Percentiles rank a stretch among this genome's conserved stretches.
phyloP scores from a whole-genome alignment of 2,888 invertebrate genomes.

The Eupithecia subfuscata region DNA sequence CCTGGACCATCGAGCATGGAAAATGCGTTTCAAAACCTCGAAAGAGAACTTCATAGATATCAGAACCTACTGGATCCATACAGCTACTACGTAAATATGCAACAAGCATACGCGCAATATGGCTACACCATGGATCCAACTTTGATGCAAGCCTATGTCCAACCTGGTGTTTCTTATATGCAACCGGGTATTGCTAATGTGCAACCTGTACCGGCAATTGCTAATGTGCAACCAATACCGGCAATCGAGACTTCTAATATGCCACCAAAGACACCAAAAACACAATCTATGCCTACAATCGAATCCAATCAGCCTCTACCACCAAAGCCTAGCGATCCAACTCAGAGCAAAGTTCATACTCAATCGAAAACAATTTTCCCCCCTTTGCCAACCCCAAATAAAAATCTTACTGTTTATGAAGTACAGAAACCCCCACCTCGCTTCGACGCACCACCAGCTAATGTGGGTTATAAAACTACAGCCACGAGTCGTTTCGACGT shows the following conservation, averaged over 20 bases:
- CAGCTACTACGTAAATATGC: not conserved
- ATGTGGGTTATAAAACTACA: not conserved
- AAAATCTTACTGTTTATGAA: not conserved
- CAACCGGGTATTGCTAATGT: not conserved
- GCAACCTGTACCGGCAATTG: not conserved
- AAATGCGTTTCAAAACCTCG: not conserved
- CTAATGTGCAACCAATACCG: not conserved
- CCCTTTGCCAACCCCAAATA: not conserved
- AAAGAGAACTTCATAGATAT: not conserved
- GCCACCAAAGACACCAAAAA: not conserved
- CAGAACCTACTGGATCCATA: not conserved
- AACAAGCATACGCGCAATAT: conserved; percentile 3
- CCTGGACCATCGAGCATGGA: not conserved
- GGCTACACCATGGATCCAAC: not conserved
- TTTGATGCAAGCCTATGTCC: not conserved
- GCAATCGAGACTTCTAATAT: not conserved
- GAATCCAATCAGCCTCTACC: not conserved
- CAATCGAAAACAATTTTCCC: not conserved
- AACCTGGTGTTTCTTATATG: not conserved
- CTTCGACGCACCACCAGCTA: not conserved
- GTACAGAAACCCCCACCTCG: not conserved
- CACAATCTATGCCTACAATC: conserved; percentile 3
- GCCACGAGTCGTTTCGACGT: not conserved
- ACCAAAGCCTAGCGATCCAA: not conserved
- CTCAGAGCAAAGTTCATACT: not conserved